These are phyloP conservation scores for Podiceps cristatus DNA, from an alignment of 2,113 vertebrate species.

Conservation along the genomic window DNA sequence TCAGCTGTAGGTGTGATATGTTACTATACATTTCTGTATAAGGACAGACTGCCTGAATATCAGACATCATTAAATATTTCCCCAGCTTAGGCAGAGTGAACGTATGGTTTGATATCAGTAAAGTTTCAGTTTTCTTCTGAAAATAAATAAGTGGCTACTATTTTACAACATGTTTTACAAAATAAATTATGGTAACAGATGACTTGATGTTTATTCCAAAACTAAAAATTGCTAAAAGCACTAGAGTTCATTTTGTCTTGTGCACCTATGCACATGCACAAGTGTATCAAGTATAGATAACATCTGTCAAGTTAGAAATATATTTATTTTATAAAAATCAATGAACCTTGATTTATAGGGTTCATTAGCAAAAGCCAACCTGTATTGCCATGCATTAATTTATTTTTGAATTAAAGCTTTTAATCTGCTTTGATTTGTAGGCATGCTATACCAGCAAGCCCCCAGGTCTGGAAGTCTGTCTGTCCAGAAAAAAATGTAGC, in stretches of 20 bases:
- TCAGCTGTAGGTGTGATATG: neutral
- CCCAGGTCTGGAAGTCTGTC: neutral
- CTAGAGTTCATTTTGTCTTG: neutral
- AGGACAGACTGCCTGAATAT: neutral
- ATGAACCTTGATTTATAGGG: neutral
- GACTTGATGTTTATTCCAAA: neutral
- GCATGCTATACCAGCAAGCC: neutral
- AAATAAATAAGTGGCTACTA: neutral
- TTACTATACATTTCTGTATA: neutral
- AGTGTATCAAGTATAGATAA: neutral
- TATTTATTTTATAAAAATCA: neutral
- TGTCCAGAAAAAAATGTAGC: neutral
- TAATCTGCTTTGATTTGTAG: neutral
- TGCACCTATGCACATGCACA: neutral
- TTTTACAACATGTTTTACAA: neutral
- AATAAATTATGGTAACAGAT: neutral
- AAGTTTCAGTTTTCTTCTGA: neutral
- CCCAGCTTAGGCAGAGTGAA: neutral
- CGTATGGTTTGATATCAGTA: neutral
- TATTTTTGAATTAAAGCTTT: neutral
- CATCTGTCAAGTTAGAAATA: neutral
- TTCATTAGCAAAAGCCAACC: neutral
- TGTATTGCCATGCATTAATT: rapidly evolving
- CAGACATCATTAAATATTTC: neutral
- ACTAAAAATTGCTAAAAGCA: neutral